These are phyloP conservation scores for Pantala flavescens DNA, from an alignment of 1,140 invertebrate genomes.

Conservation along the genomic window DNA sequence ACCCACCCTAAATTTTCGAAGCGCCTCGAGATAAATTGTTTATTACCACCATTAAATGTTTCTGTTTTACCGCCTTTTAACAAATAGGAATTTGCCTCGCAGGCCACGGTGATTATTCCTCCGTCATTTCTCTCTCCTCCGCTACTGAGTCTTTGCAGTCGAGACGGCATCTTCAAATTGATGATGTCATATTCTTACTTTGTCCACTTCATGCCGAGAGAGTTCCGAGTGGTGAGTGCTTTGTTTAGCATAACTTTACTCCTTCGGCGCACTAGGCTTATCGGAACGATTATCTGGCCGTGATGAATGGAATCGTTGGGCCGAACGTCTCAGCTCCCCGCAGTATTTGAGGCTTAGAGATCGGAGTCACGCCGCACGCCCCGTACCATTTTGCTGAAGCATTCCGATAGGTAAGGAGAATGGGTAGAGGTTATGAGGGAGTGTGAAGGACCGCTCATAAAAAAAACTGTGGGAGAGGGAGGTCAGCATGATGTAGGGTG, in stretches of 20 bases:
- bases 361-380: no score
- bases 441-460: neutral
- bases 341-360: no score
- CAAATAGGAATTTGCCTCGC: no score
- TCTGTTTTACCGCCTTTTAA: no score
- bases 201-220: neutral
- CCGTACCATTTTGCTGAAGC: no score
- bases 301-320: neutral
- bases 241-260: neutral
- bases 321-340: neutral
- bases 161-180: neutral
- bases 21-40: no score
- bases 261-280: neutral
- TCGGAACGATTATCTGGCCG: neutral
- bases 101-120: neutral
- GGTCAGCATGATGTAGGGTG: no score
- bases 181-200: slow-evolving; percentile 7
- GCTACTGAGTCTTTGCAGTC: neutral
- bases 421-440: neutral
- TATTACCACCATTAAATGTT: no score
- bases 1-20: no score
- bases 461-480: no score
- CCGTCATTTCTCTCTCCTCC: neutral
- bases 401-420: neutral
- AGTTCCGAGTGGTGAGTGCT: neutral